Evolutionary conservation across 2,113 vertebrate species (phyloP).

Genomic region (Leiothrix lutea): DNA sequence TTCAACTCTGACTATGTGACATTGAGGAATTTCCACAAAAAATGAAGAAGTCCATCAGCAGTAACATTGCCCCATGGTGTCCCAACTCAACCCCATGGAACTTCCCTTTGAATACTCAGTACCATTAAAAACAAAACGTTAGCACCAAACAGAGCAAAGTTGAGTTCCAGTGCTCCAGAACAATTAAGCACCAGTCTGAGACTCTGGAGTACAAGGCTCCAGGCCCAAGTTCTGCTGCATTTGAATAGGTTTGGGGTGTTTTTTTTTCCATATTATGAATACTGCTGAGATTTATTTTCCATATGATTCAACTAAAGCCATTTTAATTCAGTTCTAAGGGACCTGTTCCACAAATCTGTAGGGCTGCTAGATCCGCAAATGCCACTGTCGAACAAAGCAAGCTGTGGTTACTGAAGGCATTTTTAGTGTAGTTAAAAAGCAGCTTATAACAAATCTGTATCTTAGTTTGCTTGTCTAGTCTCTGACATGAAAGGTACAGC

Average conservation of each 20-base stretch:
- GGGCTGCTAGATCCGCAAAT: neutral
- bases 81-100: neutral
- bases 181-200: neutral
- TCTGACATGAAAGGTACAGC: neutral
- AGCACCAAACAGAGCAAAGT: neutral
- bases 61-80: neutral
- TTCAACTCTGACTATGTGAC: neutral
- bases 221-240: neutral
- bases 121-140: neutral
- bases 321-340: neutral
- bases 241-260: neutral
- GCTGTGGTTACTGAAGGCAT: neutral
- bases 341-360: neutral
- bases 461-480: neutral
- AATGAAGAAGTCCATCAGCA: neutral
- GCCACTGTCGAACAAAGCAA: neutral
- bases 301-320: neutral
- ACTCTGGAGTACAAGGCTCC: neutral
- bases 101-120: neutral
- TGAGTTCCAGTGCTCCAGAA: neutral
- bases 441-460: neutral
- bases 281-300: neutral
- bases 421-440: neutral
- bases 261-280: neutral
- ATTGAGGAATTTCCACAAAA: neutral